These are phyloP conservation scores for Sus scrofa DNA, from an alignment of 2,113 vertebrate species.

Conservation along the genomic window T2T-Sscrofa CM000823.6:58772501-58773000, in stretches of 20 bases:
- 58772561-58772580: not conserved
- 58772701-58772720: not conserved
- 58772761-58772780: not conserved
- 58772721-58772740: constrained; percentile 17
- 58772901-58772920: not conserved
- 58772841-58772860: not conserved
- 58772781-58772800: not conserved
- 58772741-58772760: not conserved
- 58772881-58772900: not conserved
- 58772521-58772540: not conserved
- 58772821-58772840: not conserved
- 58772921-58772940: not conserved
- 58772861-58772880: not conserved
- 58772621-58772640: no score
- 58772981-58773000: not conserved
- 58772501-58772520: not conserved
- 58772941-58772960: rapidly evolving
- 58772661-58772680: not conserved
- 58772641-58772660: not conserved
- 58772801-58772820: not conserved
- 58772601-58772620: not conserved
- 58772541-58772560: not conserved
- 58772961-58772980: not conserved
- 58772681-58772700: not conserved
- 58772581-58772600: no score